Evolutionary conservation across 2,888 invertebrate genomes (phyloP).

Genomic region (Eremobia ochroleuca): DNA sequence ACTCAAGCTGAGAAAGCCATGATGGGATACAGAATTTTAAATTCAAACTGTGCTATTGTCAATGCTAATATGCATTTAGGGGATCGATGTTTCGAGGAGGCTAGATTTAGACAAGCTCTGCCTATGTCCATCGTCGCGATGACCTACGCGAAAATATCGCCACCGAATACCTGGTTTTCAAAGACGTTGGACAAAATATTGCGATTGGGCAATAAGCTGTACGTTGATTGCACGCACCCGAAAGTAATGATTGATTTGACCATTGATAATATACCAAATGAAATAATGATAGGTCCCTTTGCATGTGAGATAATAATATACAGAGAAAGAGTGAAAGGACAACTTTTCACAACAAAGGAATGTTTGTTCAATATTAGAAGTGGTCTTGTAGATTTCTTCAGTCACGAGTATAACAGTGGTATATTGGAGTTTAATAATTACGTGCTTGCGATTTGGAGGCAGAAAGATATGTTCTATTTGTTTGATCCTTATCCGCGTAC

Average conservation of each 20-base stretch:
- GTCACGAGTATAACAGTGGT: slow-evolving; percentile 87
- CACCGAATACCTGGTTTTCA: slow-evolving; percentile 91
- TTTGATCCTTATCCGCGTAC: slow-evolving; percentile 93
- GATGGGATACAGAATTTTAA: slow-evolving; percentile 90
- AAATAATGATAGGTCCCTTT: slow-evolving; percentile 91
- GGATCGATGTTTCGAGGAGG: slow-evolving; percentile 91
- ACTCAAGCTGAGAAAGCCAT: slow-evolving; percentile 87
- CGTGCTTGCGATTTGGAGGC: slow-evolving; percentile 92
- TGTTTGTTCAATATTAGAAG: slow-evolving; percentile 87
- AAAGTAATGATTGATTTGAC: slow-evolving; percentile 87
- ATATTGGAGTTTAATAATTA: slow-evolving; percentile 92
- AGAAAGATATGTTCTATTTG: slow-evolving; percentile 92
- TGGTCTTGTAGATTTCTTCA: slow-evolving; percentile 89
- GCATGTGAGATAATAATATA: slow-evolving; percentile 91
- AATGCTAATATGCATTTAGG: slow-evolving; percentile 91
- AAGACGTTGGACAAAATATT: slow-evolving; percentile 91
- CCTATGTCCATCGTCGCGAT: slow-evolving; percentile 91
- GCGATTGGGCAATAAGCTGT: slow-evolving; percentile 91
- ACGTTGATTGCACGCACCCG: slow-evolving; percentile 88
- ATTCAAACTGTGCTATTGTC: slow-evolving; percentile 90
- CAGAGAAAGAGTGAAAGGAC: slow-evolving; percentile 88
- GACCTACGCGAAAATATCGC: slow-evolving; percentile 92
- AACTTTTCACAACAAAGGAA: slow-evolving; percentile 88
- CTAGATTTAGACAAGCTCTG: slow-evolving; percentile 91
- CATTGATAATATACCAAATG: slow-evolving; percentile 90